A percentile compares a stretch with the other conserved stretches of the same genome.
These are phyloP conservation scores for Oreonectes daqikongensis DNA, from an alignment of 2,797 vertebrate genomes.

Conservation along the genomic window DNA sequence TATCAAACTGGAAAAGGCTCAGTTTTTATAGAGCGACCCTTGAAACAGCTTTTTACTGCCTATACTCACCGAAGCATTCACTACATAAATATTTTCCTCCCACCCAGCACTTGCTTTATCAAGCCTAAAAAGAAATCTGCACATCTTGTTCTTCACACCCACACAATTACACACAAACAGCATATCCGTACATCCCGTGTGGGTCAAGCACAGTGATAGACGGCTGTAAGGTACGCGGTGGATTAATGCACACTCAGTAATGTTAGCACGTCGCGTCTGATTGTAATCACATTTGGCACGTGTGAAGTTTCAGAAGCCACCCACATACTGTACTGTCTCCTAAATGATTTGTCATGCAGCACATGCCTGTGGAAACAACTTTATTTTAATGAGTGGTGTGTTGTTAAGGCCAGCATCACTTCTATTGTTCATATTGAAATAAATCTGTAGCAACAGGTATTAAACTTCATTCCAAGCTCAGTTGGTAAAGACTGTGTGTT, in stretches of 20 bases:
- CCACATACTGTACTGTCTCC: slow-evolving; percentile 19
- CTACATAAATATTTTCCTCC: not conserved
- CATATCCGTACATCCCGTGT: not conserved
- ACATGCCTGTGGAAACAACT: not conserved
- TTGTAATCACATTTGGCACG: slow-evolving; percentile 47
- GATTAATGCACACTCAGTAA: slow-evolving; percentile 38
- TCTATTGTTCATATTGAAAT: no score
- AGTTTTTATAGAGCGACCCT: not conserved
- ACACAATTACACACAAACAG: not conserved
- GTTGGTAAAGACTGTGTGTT: no score
- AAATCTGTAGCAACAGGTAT: no score
- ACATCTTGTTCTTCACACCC: slow-evolving; percentile 24
- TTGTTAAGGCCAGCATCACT: no score
- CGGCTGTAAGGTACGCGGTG: not conserved
- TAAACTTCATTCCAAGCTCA: no score
- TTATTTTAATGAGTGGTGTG: no score
- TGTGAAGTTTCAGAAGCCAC: slow-evolving; percentile 49
- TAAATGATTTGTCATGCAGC: slow-evolving; percentile 37
- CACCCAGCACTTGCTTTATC: slow-evolving; percentile 1
- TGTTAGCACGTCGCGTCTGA: slow-evolving; percentile 32
- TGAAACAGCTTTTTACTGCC: not conserved
- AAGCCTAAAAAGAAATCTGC: slow-evolving; percentile 7
- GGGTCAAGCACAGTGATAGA: not conserved
- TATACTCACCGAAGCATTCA: not conserved
- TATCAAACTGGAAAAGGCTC: not conserved